Conservation (phyloP, 2,888 invertebrate species). For the Chymomyza procnemis region DNA sequence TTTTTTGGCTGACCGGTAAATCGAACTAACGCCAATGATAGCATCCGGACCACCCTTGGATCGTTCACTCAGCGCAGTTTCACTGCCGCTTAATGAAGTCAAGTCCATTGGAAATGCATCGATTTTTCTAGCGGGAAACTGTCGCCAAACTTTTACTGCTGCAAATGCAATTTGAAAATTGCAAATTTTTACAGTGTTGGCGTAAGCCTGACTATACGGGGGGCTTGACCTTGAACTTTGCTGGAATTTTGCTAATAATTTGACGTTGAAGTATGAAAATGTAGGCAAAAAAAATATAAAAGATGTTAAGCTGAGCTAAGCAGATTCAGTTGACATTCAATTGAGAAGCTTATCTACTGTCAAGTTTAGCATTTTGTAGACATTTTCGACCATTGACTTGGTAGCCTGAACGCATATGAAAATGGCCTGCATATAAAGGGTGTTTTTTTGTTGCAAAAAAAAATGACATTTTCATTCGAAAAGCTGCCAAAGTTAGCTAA, state of each 20-base stretch:
- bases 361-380: neutral
- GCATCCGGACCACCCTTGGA: slow-evolving; percentile 29
- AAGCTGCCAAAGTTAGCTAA: too few species aligned
- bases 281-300: neutral
- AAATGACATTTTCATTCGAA: too few species aligned
- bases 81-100: slow-evolving; percentile 63
- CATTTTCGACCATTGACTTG: neutral
- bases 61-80: slow-evolving; percentile 39
- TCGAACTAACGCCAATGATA: slow-evolving; percentile 41
- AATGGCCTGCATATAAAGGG: neutral
- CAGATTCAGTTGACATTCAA: neutral
- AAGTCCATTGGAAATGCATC: slow-evolving; percentile 62
- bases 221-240: neutral
- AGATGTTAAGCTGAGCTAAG: neutral
- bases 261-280: neutral
- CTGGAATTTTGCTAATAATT: neutral
- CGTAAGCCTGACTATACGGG: neutral
- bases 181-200: neutral
- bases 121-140: slow-evolving; percentile 41
- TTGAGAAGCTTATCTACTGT: neutral
- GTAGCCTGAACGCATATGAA: neutral
- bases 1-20: slow-evolving; percentile 14
- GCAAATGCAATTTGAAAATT: neutral
- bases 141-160: neutral
- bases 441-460: neutral